These are phyloP conservation scores for Syrphus vitripennis DNA, from an alignment of 2,888 invertebrate species.

Conservation along the genomic window DNA sequence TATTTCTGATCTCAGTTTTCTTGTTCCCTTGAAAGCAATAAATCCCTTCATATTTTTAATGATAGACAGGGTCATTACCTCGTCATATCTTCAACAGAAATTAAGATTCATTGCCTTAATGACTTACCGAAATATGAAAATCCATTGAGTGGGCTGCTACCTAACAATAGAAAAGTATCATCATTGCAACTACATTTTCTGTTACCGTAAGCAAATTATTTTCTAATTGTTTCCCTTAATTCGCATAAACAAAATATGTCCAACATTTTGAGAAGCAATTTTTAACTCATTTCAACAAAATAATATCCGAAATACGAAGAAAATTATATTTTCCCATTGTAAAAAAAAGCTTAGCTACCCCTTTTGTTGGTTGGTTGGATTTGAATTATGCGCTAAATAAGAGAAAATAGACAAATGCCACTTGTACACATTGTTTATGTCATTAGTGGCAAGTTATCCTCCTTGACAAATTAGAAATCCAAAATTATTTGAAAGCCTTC, in stretches of 20 bases:
- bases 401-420: slow-evolving; percentile 56
- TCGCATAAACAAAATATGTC: background rate
- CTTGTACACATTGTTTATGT: slow-evolving; percentile 67
- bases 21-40: too few relatives aligned
- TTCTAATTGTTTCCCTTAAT: slow-evolving; percentile 41
- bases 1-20: too few relatives aligned
- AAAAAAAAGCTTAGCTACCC: background rate
- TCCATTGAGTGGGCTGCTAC: background rate
- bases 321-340: background rate
- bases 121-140: background rate
- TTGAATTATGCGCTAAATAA: slow-evolving; percentile 44
- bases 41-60: background rate
- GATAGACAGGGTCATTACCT: slow-evolving; percentile 15
- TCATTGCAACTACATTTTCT: background rate
- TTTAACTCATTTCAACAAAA: slow-evolving; percentile 61
- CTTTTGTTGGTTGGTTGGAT: slow-evolving; percentile 36
- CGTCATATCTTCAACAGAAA: background rate
- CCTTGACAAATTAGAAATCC: slow-evolving; percentile 68
- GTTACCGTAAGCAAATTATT: slow-evolving; percentile 19
- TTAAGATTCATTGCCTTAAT: slow-evolving; percentile 17
- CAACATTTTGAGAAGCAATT: slow-evolving; percentile 65
- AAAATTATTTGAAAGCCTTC: slow-evolving; percentile 70
- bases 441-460: slow-evolving; percentile 64
- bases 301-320: slow-evolving; percentile 3
- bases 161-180: background rate